These are phyloP conservation scores for Sericinus montela DNA, from an alignment of 2,888 invertebrate species.

Conservation along the genomic window DNA sequence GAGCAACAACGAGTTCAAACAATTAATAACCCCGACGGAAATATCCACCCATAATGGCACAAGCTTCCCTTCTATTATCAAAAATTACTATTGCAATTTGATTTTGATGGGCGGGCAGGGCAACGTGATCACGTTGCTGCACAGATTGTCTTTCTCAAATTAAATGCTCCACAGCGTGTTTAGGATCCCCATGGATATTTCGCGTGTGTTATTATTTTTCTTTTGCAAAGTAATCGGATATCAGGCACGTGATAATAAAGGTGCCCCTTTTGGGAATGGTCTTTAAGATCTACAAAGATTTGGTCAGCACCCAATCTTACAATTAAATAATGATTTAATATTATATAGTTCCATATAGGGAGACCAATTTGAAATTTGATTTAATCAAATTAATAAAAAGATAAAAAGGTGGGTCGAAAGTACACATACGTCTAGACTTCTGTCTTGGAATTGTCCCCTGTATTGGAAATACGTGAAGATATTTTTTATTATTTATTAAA, in stretches of 20 bases:
- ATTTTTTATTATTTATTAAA: too few relatives aligned
- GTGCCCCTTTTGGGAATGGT: slow-evolving; percentile 46
- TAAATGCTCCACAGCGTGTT: slow-evolving; percentile 53
- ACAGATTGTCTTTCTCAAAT: slow-evolving; percentile 68
- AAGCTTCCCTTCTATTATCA: slow-evolving; percentile 65
- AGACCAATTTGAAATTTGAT: too few relatives aligned
- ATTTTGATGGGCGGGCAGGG: slow-evolving; percentile 52
- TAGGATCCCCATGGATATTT: slow-evolving; percentile 42
- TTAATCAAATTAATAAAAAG: too few relatives aligned
- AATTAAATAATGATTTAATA: too few relatives aligned
- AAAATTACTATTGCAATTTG: slow-evolving; percentile 71
- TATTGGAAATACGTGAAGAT: too few relatives aligned
- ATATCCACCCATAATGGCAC: slow-evolving; percentile 63
- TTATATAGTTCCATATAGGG: too few relatives aligned
- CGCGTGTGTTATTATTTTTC: slow-evolving; percentile 52
- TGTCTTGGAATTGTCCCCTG: too few relatives aligned
- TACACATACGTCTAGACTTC: too few relatives aligned
- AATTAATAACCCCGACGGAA: slow-evolving; percentile 62
- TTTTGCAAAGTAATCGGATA: slow-evolving; percentile 62
- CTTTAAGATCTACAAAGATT: background rate
- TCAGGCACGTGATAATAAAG: slow-evolving; percentile 60
- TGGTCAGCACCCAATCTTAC: too few relatives aligned
- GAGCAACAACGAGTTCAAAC: slow-evolving; percentile 47
- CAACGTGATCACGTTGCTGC: slow-evolving; percentile 57
- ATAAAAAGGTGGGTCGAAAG: too few relatives aligned